Base-by-base conservation (phyloP, 2,888 invertebrate genomes). In the Parasteatoda lunata region DNA sequence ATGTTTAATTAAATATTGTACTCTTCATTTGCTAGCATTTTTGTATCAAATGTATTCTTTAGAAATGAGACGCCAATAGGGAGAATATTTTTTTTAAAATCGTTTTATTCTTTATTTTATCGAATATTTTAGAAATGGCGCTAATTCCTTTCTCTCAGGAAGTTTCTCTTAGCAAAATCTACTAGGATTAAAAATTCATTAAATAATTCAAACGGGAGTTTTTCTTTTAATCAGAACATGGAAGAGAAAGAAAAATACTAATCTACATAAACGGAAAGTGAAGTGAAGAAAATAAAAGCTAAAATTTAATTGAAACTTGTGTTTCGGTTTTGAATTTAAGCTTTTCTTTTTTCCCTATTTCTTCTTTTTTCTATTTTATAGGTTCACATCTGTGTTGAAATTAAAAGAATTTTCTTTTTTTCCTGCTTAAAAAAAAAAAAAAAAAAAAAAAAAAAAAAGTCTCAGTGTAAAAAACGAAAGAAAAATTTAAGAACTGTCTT, bases 251-350 rank as follows among this genome's bases (percentile, higher is more conserved):
- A 70, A 70, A 70, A 70, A 47, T 5, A 13, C 9, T 48, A 47
- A 59, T 47, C 75, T 64, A 47, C 64, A 48, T 69, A 13, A 70
- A 70, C 11, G 64, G 51, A 69, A 8, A 79, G 47, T 47, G 48
- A 48, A 69, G n/a, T n/a, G 8, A 48, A 69, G 48, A 75, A 15
- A 52, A 8, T 69, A 15, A 45, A 15, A 59, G 30, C 47, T n/a
- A 52, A 66, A 84, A 71, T 77, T 84, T 84, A 84, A 84, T 84
- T 84, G 83, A 84, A 84, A 84, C 77, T 59, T 72, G 72, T 59
- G 47, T 84, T 71, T 71, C 64, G 8, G 45, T 71, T 52, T 65
- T 84, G 66, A 47, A 47, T 30, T 77, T 64, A 59, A 54, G 75
- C 71, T 65, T 82, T 77, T 72, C 81, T 54, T 66, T 65, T 69